Base-by-base conservation (phyloP, 1,140 invertebrate species). In the Ostrea edulis region DNA sequence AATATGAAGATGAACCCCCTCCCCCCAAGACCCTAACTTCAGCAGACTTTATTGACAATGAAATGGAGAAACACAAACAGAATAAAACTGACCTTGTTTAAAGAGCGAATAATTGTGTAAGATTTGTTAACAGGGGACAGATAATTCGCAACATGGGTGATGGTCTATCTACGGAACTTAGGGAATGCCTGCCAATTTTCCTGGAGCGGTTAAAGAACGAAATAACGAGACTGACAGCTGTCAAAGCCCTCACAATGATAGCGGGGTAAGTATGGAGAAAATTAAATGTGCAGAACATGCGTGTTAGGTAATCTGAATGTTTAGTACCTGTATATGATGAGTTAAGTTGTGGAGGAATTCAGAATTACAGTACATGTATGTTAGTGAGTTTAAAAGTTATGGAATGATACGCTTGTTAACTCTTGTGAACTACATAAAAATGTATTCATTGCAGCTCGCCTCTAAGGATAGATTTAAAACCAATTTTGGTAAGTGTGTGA, bases 141-240 rank as follows among this genome's bases (percentile, higher is more conserved):
- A 97, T 99, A 68, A 97, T 99, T 52, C 97, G 97, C 88, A 97
- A 98, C 94, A 96, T 99, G 87, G 98, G 98, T 11, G 98, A 99
- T 94, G 96, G 96, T 92, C 94, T 98, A 65, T 95, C 96, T 92
- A 44, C 93, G n/a, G 97, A 99, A 94, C 95, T 99, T 65, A 96
- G 96, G 2, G 96, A 96, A 14, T 99, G 98, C 95, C 95, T 99
- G 87, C 98, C 98, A 4, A 97, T 99, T 92, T 98, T 99, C 92
- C 95, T 99, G 92, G 98, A 99, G 94, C 96, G 98, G 89, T 94
- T 99, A 22, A 97, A 97, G 84, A 99, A 99, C 95, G 99, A 99
- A 96, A 99, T 99, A 53, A 99, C 99, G 2, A 96, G 99, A 54
- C 95, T 99, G 9, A 99, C 98, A 0, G 98, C 98, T 5, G 98